Conservation (phyloP, 2,888 invertebrate genomes). For the Sinhomidia bicolor region DNA sequence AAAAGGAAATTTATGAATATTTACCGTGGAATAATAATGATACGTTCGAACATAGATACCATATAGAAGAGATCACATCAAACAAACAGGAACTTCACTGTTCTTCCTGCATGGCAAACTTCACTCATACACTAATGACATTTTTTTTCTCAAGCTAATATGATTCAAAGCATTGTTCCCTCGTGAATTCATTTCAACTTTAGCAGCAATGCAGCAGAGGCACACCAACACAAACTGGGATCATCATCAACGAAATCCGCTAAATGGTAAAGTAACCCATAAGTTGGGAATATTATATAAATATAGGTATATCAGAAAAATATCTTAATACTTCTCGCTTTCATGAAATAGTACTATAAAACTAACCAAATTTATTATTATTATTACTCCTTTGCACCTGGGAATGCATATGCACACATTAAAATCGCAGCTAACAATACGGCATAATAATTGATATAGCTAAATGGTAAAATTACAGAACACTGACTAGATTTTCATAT, state of each 20-base stretch:
- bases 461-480: too few species aligned
- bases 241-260: not conserved
- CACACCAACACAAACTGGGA: not conserved
- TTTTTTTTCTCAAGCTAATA: slow-evolving; percentile 39
- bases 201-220: not conserved
- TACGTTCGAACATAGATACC: not conserved
- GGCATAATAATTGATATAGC: too few species aligned
- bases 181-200: slow-evolving; percentile 56
- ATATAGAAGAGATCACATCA: not conserved
- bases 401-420: not conserved
- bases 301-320: not conserved
- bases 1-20: not conserved
- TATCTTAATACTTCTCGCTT: too few species aligned
- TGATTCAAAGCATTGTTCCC: slow-evolving; percentile 59
- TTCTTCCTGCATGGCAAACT: not conserved
- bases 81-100: not conserved
- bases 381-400: not conserved
- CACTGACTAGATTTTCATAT: too few species aligned
- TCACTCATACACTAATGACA: slow-evolving; percentile 45
- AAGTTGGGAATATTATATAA: not conserved
- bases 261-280: not conserved
- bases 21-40: not conserved
- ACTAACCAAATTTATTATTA: not conserved
- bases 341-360: too few species aligned
- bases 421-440: not conserved